Base-by-base conservation (phyloP, 2,797 vertebrate species). In the Poecilia wingei region DNA sequence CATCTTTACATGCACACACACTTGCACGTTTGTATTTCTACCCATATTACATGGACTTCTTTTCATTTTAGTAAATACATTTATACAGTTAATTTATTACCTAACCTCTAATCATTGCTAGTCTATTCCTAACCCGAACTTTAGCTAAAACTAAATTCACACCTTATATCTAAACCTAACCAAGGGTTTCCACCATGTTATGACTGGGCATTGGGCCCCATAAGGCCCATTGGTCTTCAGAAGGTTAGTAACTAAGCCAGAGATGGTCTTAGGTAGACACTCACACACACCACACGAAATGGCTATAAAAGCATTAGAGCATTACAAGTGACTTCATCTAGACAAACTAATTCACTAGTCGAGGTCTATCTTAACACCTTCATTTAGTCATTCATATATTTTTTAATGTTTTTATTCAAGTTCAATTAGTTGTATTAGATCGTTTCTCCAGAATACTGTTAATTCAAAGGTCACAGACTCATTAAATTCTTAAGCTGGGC, bases 281-380 rank as follows among this genome's bases (percentile, higher is more conserved):
- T 78, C 70, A 79, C 71, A 72, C 13, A 41, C 20, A 41, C 33
- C 70, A 75, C 13, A 13, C 5, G 36, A 75, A 43, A 79, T 74
- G 76, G 31, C 80, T 61, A 76, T 36, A 75, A 79, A 82, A 78
- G 76, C 72, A 77, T 74, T 82, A 79, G 70, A 76, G 75, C 76
- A 73, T 83, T 87, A 80, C 76, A 76, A 74, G 79, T 86, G 78
- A 72, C 81, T 87, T 69, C 53, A 76, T 78, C 70, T 79, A 86
- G 82, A 73, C 49, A 84, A 77, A 74, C 80, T 83, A 80, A 86
- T 83, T 75, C 4, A 2, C 80, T 74, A 72, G 77, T 79, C 72
- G 72, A 89, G 72, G 51, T 82, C 69, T 75, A 55, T 39, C 78
- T 79, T 84, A 75, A 13, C n/a, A 79, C 74, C 25, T 20, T 33